Percentiles rank a stretch among this genome's conserved stretches.
Evolutionary conservation across 2,888 invertebrate genomes (phyloP).

Genomic region (Scaptomyza tumidula): DNA sequence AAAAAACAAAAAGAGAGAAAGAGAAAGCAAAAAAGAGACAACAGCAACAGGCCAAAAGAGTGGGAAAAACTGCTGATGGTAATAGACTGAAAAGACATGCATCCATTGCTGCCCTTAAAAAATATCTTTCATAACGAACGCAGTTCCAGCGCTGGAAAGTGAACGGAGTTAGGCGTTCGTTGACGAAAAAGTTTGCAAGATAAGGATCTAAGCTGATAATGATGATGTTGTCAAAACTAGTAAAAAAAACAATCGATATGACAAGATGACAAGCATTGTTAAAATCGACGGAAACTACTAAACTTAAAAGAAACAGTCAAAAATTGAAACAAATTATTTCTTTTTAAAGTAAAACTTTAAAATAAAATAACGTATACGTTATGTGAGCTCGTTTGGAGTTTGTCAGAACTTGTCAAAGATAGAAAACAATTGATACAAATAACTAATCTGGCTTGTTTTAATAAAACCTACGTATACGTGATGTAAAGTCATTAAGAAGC

Average conservation of each 20-base stretch:
- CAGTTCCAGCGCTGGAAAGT: neutral
- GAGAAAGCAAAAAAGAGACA: neutral
- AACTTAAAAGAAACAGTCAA: no score
- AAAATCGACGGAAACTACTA: neutral
- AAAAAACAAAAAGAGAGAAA: constrained; percentile 33
- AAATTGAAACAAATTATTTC: no score
- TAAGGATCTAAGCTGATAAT: constrained; percentile 38
- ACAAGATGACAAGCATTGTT: constrained; percentile 25
- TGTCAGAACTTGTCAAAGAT: no score
- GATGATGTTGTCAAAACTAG: constrained; percentile 29
- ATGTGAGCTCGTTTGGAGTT: neutral
- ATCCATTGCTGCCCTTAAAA: constrained; percentile 48
- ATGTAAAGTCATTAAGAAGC: no score
- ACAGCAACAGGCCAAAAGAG: constrained; percentile 46
- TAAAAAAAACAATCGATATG: constrained; percentile 45
- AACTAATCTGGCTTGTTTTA: no score
- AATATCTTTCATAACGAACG: constrained; percentile 30
- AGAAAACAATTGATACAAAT: no score
- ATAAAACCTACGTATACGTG: no score
- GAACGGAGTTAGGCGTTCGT: no score
- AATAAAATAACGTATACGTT: neutral
- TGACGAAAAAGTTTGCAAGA: constrained; percentile 53
- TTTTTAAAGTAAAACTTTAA: no score
- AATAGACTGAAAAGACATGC: constrained; percentile 73
- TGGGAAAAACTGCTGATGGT: constrained; percentile 71